Base-by-base conservation (phyloP, 2,113 vertebrate species). In the Gobiocypris rarus region DNA sequence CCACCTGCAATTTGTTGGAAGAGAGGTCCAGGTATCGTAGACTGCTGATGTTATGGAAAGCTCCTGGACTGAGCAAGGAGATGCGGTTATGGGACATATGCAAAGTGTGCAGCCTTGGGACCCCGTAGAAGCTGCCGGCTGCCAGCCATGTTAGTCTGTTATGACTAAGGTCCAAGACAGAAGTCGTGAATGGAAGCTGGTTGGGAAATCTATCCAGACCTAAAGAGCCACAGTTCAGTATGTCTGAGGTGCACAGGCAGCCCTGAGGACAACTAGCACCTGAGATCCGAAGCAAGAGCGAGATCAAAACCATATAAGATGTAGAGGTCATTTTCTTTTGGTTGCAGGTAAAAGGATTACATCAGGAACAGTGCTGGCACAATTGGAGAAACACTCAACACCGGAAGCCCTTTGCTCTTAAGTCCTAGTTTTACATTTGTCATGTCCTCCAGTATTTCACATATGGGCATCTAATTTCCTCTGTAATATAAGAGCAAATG, bases 181-280 rank as follows among this genome's bases (percentile, higher is more conserved):
- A 89, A 0, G 95, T 90, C 43, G 94, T 94, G 65, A 89, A 71
- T 0, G 96, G 95, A 89, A 98, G 89, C 0, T 76, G 87, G 5
- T 9, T 83, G 3, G 98, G 97, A 61, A 96, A 91, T n/a, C 11
- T 83, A 48, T 90, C 88, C 84, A 99, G 94, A 34, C 76, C 93
- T 24, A 88, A 90, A 79, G 91, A 94, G 88, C 95, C 96, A 84
- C 98, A 99, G 92, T 95, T 97, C 81, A 98, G 93, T 45, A 97
- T 93, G 84, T 99, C 97, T 0, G 96, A 95, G 76, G 96, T 93
- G 84, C 98, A 99, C 87, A 99, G 95, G 86, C 98, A 99, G 11
- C 82, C 83, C 0, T 85, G 2, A 6, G 97, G 97, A 81, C 98
- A 99, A 74, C 75, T 48, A 11, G 5, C 81, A 3, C 61, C 85